A percentile compares a stretch with the other conserved stretches of the same genome.
These are phyloP conservation scores for Dreissena polymorpha DNA, from an alignment of 1,140 invertebrate genomes.

Conservation along the genomic window DNA sequence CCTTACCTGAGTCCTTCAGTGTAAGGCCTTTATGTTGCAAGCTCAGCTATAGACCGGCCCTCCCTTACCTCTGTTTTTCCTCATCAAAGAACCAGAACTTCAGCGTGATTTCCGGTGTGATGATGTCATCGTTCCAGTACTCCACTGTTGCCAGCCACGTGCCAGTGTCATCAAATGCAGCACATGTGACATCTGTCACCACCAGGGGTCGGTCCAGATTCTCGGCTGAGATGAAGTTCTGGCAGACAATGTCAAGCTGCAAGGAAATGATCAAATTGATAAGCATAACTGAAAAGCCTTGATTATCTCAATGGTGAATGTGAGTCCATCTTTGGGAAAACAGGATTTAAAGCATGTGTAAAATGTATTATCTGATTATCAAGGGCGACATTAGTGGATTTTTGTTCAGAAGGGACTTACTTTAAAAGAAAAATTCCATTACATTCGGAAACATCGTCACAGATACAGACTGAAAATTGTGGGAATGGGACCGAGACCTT, in stretches of 20 bases:
- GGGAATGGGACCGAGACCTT: too few relatives aligned
- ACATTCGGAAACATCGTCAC: too few relatives aligned
- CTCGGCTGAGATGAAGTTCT: slow-evolving; percentile 85
- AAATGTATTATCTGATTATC: too few relatives aligned
- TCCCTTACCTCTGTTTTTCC: slow-evolving; percentile 84
- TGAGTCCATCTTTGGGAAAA: too few relatives aligned
- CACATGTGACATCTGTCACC: slow-evolving; percentile 84
- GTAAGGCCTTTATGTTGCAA: too few relatives aligned
- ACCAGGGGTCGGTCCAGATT: slow-evolving; percentile 65
- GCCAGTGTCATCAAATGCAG: slow-evolving; percentile 85
- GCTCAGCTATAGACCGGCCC: neutral
- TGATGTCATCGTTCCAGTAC: slow-evolving; percentile 83
- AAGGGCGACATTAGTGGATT: too few relatives aligned
- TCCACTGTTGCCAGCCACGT: slow-evolving; percentile 91
- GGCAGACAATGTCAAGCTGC: slow-evolving; percentile 88
- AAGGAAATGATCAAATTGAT: slow-evolving; percentile 62
- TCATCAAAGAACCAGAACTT: slow-evolving; percentile 90
- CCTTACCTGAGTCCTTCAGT: slow-evolving; percentile 84
- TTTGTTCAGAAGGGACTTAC: too few relatives aligned
- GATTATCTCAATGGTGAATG: too few relatives aligned
- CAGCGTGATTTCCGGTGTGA: slow-evolving; percentile 84
- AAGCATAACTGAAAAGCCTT: neutral
- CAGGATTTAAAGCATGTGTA: too few relatives aligned
- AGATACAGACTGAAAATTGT: too few relatives aligned
- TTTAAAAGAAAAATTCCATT: too few relatives aligned